Percentiles rank a stretch among this genome's conserved stretches.
These are phyloP conservation scores for Paradisaea rubra DNA, from an alignment of 2,113 vertebrate species.

Conservation along the genomic window DNA sequence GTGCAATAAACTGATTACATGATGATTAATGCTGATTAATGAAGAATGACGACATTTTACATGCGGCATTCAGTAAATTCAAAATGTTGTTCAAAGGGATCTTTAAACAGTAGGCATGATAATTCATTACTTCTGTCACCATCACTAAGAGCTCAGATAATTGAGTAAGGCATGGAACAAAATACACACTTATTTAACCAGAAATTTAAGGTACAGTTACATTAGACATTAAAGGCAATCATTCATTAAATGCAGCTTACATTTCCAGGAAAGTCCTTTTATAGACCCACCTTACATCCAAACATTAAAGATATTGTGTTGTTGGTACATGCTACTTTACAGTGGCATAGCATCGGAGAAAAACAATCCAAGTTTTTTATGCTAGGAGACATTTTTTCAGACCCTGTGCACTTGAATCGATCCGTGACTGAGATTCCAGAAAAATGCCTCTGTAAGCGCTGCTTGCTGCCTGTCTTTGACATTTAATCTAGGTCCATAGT, in stretches of 20 bases:
- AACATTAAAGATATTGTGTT: constrained; percentile 88
- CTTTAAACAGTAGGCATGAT: neutral
- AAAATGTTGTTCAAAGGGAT: constrained; percentile 3
- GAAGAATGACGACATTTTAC: constrained; percentile 49
- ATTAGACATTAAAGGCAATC: neutral
- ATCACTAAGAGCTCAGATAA: neutral
- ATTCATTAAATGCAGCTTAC: constrained; percentile 37
- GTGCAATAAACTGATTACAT: constrained; percentile 55
- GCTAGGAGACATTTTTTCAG: constrained; percentile 79
- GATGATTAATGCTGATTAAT: constrained; percentile 52
- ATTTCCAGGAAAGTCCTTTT: constrained; percentile 46
- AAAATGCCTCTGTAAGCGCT: constrained; percentile 71
- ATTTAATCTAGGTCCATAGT: constrained; percentile 81
- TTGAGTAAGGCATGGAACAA: constrained; percentile 4
- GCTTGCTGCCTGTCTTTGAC: constrained; percentile 78
- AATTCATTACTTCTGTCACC: constrained; percentile 31
- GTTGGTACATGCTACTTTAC: constrained; percentile 87
- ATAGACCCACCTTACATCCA: constrained; percentile 86
- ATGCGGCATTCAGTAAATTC: constrained; percentile 28
- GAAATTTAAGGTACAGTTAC: constrained; percentile 8
- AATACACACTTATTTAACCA: constrained; percentile 5
- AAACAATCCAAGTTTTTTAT: constrained; percentile 85
- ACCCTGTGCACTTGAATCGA: constrained; percentile 69
- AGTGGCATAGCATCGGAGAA: constrained; percentile 84
- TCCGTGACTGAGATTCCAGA: constrained; percentile 71